Evolutionary conservation across 2,797 vertebrate species (phyloP), one percentile per base, ranked within the genome.

Genomic region (Lithobates pipiens): DNA sequence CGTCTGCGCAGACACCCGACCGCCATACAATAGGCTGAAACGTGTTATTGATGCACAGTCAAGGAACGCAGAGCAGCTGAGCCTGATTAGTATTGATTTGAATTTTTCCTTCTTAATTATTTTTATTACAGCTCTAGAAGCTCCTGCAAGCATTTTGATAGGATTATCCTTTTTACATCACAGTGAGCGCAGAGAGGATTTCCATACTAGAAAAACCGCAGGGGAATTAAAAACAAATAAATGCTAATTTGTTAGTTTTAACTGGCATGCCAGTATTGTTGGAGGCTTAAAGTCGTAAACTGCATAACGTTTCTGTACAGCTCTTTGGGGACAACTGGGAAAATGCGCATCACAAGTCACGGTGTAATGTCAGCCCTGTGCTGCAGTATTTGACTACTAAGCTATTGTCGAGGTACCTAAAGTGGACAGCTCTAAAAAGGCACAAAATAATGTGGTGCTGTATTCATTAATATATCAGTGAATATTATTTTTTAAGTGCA

Each of bases 21-120:
- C 63, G 5, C 77, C 86, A 85, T 70, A 79, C 77, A 80, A 80
- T 76, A 32, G 54, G 74, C 85, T 13, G 1, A 85, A 69, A 85
- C 89, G 68, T 65, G 89, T 91, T 82, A 77, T 71, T 88, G 88
- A 88, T 80, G 70, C 36, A 65, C 5, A 1, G 15, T 34, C n/a
- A 87, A 87, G 86, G 86, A 86, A 75, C 44, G 36, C 57, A 76
- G 36, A 68, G 76, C 63, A 87, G 73, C 76, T 86, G 88, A 89
- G 90, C 25, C 65, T 82, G 74, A 34, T 90, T 91, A 89, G 71
- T 86, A 78, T 90, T 80, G 80, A 83, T 87, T 71, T 2, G 0
- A 82, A 82, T 89, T 91, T 88, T 73, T 90, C 91, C 87, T 88
- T 57, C 84, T 84, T 46, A 88, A 7, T 91, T 77, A 57, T 70